These are phyloP conservation scores for Tholera decimalis DNA, from an alignment of 2,888 invertebrate species.

Conservation along the genomic window DNA sequence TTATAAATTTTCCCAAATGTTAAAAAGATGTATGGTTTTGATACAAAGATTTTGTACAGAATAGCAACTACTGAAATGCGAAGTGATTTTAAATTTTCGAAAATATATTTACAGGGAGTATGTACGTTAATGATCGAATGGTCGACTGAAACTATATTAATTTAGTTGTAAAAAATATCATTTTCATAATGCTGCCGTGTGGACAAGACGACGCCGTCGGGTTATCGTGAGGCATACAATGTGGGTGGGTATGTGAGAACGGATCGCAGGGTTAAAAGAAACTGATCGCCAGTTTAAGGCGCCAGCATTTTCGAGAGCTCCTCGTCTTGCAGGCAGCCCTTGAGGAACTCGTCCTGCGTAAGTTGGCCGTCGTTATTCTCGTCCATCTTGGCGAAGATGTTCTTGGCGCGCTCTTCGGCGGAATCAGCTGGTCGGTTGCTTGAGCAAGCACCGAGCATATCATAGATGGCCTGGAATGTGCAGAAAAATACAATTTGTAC, in stretches of 20 bases:
- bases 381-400: slow-evolving; percentile 99
- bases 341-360: slow-evolving; percentile 99
- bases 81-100: slow-evolving; percentile 44
- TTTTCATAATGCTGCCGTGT: slow-evolving; percentile 66
- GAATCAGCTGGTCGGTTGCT: slow-evolving; percentile 98
- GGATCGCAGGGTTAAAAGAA: slow-evolving; percentile 64
- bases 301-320: slow-evolving; percentile 98
- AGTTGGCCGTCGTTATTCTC: slow-evolving; percentile 99
- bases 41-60: slow-evolving; percentile 31
- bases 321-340: slow-evolving; percentile 99
- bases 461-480: slow-evolving; percentile 98
- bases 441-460: slow-evolving; percentile 99
- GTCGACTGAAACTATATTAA: slow-evolving; percentile 18
- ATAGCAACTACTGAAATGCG: slow-evolving; percentile 37
- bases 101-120: slow-evolving; percentile 60
- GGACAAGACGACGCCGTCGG: slow-evolving; percentile 75
- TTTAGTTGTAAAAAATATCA: slow-evolving; percentile 22
- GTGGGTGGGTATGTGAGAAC: slow-evolving; percentile 70
- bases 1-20: slow-evolving; percentile 33
- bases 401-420: slow-evolving; percentile 99
- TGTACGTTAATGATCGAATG: slow-evolving; percentile 42
- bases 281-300: slow-evolving; percentile 92
- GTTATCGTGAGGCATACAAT: slow-evolving; percentile 75
- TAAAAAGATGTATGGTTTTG: slow-evolving; percentile 24
- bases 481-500: slow-evolving; percentile 35